Evolutionary conservation across 1,140 invertebrate species (phyloP), one percentile per base, ranked within the genome.

Genomic region (Drosophila arizonae): DNA sequence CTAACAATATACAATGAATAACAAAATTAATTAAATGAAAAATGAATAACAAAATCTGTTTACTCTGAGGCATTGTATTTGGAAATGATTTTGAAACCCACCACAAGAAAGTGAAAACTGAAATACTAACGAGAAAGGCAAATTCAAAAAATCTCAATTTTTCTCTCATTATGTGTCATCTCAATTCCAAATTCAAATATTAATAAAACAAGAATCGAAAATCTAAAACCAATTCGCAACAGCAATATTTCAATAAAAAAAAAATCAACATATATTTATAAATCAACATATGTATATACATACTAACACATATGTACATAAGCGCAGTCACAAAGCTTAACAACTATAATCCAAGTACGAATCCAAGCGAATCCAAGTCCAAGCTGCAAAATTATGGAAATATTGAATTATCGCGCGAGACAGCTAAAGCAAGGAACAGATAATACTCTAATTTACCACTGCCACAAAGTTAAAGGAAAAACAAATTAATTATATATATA

Each of bases 401-500:
- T n/a, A 55, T 11, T 39, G 36, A 39, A 39, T 39, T 70, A 56
- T 52, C 33, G 52, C 52, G 58, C 21, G 33, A 33, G 17, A 56
- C 41, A 65, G 62, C 68, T 51, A 72, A 46, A 72, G 50, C 63
- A 62, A 60, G 28, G 10, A 78, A 75, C 50, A 73, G 74, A 72
- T 75, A 88, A 90, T 90, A 90, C 88, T 90, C 88, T 90, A 79
- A 90, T 82, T 88, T 80, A 90, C 88, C 88, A 90, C 88, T 90
- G 88, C 88, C 88, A 90, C 88, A 90, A 79, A 72, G 64, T 65
- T 65, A 76, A 81, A 79, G 10, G 52, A 39, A 48, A 21, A 26
- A 39, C 6, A 45, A 65, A 68, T 4, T 15, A 61, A 87, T 66
- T 77, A 68, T 72, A 61, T 66, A 79, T 86, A 73, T 76, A 78